Conservation (phyloP, 2,797 vertebrate species). For the Arrhamphus sclerolepis region DNA sequence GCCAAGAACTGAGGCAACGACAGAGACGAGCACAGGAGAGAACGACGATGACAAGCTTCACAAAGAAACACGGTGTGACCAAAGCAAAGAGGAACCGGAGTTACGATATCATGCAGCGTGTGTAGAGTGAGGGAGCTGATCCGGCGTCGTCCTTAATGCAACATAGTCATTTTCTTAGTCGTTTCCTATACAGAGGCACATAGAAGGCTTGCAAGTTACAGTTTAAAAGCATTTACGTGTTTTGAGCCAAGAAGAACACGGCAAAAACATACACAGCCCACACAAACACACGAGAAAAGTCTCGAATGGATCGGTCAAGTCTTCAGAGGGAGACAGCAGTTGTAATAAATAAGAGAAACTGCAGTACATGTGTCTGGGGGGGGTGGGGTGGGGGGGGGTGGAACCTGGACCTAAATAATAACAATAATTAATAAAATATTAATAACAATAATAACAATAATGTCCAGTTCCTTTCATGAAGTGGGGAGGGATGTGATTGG, state of each 20-base stretch:
- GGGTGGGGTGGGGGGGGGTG: constrained; percentile 17
- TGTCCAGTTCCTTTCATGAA: constrained; percentile 76
- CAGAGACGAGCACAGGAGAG: neutral
- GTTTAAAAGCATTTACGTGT: constrained; percentile 45
- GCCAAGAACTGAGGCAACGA: neutral
- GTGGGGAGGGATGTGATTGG: constrained; percentile 68
- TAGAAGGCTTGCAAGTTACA: constrained; percentile 66
- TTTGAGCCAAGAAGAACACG: constrained; percentile 35
- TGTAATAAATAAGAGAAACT: constrained; percentile 78
- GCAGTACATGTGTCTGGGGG: constrained; percentile 65
- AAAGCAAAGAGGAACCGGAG: constrained; percentile 19
- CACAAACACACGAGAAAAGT: constrained; percentile 38
- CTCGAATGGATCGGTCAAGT: constrained; percentile 64
- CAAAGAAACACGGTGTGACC: neutral
- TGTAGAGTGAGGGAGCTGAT: constrained; percentile 16
- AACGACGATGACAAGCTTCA: neutral
- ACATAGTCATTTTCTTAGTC: constrained; percentile 21
- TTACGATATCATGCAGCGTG: neutral
- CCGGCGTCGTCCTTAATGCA: constrained; percentile 19
- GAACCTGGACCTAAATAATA: constrained; percentile 62
- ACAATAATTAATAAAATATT: constrained; percentile 62
- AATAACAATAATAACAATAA: constrained; percentile 51
- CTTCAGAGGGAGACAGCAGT: constrained; percentile 75
- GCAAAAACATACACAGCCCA: constrained; percentile 31
- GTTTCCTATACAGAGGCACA: constrained; percentile 68